These are phyloP conservation scores for Macrobrachium rosenbergii DNA, from an alignment of 1,140 invertebrate species.

Conservation along the genomic window DNA sequence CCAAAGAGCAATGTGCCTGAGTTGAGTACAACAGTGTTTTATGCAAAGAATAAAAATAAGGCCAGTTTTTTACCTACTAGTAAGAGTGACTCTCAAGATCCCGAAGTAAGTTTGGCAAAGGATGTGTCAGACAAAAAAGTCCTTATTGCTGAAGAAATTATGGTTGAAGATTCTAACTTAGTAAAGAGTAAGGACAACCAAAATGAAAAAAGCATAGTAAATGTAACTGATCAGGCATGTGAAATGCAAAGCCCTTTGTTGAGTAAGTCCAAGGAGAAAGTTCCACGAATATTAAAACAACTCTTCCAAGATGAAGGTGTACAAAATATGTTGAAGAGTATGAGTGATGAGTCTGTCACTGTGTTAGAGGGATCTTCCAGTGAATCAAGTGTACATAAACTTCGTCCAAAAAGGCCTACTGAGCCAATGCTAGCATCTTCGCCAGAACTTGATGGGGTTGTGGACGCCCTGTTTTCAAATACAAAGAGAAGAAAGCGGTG, in stretches of 20 bases:
- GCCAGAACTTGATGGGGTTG: conserved; percentile 55
- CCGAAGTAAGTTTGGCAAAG: too few species aligned
- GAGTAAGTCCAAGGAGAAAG: conserved; percentile 60
- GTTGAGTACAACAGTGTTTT: too few species aligned
- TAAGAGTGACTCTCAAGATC: too few species aligned
- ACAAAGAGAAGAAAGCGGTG: conserved; percentile 56
- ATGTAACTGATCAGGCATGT: background rate
- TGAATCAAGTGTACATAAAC: conserved; percentile 53
- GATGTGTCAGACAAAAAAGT: too few species aligned
- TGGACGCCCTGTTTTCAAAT: conserved; percentile 28
- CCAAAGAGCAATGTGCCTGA: too few species aligned
- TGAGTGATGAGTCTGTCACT: conserved; percentile 48
- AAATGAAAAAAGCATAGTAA: background rate
- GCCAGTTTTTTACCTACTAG: too few species aligned
- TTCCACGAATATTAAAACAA: conserved; percentile 65
- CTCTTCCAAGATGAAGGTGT: conserved; percentile 66
- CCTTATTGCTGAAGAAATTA: too few species aligned
- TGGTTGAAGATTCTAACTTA: too few species aligned
- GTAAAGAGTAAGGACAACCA: conserved; percentile 1
- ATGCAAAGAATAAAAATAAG: too few species aligned
- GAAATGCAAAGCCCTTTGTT: conserved; percentile 19
- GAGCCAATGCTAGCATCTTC: conserved; percentile 59
- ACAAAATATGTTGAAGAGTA: conserved; percentile 66
- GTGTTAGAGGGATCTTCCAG: conserved; percentile 54
- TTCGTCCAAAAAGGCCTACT: conserved; percentile 60